These are phyloP conservation scores for Vireo griseus DNA, from an alignment of 2,797 vertebrate species.

Conservation along the genomic window DNA sequence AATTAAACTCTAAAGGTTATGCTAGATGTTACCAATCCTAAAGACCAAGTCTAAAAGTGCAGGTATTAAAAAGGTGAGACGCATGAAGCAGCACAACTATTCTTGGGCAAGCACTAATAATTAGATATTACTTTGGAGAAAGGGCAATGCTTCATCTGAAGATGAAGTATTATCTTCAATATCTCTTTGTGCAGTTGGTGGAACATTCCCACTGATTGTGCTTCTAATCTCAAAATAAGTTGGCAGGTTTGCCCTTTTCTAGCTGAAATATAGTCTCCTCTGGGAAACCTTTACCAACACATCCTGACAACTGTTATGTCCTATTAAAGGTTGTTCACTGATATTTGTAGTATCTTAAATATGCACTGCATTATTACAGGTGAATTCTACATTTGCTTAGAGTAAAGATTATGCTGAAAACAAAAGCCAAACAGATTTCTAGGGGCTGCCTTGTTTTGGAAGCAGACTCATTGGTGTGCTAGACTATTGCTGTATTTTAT, in stretches of 20 bases:
- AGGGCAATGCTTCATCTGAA: conserved; percentile 70
- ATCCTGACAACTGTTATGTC: conserved; percentile 59
- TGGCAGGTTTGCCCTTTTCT: conserved; percentile 73
- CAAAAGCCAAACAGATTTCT: neutral
- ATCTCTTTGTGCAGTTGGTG: conserved; percentile 57
- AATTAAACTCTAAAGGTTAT: conserved; percentile 48
- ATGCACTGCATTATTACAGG: conserved; percentile 49
- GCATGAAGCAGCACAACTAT: conserved; percentile 38
- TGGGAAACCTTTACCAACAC: conserved; percentile 56
- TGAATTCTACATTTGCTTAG: conserved; percentile 55
- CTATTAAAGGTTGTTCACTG: conserved; percentile 68
- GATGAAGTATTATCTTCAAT: conserved; percentile 60
- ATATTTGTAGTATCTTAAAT: conserved; percentile 64
- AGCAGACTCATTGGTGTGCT: neutral
- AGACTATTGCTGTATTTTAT: neutral
- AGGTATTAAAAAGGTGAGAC: conserved; percentile 38
- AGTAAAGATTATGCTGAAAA: conserved; percentile 48
- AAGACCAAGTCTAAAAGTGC: conserved; percentile 5
- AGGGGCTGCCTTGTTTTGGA: neutral
- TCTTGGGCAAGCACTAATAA: conserved; percentile 63
- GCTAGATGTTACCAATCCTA: neutral
- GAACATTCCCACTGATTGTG: conserved; percentile 51
- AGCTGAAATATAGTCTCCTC: conserved; percentile 65
- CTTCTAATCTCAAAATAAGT: conserved; percentile 67
- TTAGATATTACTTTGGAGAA: conserved; percentile 69